Conservation (phyloP, 2,888 invertebrate species). For the Lithodes maja region DNA sequence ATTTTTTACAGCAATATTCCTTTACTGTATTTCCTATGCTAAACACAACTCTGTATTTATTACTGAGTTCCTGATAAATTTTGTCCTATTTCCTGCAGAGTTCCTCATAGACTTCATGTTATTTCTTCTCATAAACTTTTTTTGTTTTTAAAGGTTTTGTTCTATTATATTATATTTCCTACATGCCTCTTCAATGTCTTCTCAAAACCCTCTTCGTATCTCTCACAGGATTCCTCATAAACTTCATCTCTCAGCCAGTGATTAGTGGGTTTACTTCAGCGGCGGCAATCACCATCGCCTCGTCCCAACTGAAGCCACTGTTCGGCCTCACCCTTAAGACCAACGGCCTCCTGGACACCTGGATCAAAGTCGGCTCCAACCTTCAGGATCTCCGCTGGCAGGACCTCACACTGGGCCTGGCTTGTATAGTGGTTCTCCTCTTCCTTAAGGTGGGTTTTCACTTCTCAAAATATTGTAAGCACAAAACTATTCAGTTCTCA, state of each 20-base stretch:
- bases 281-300: slow-evolving; percentile 88
- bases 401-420: slow-evolving; percentile 83
- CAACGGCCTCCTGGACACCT: slow-evolving; percentile 81
- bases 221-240: slow-evolving; percentile 83
- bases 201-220: neutral
- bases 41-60: too few species aligned
- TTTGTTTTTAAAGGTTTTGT: neutral
- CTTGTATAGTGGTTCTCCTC: slow-evolving; percentile 84
- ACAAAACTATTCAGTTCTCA: too few species aligned
- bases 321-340: slow-evolving; percentile 62
- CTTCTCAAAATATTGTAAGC: too few species aligned
- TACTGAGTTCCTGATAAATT: too few species aligned
- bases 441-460: slow-evolving; percentile 82
- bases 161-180: neutral
- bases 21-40: too few species aligned
- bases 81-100: neutral
- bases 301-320: slow-evolving; percentile 86
- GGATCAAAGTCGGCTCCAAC: slow-evolving; percentile 82
- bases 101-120: too few species aligned
- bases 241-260: slow-evolving; percentile 90
- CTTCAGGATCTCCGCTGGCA: slow-evolving; percentile 81
- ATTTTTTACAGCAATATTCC: too few species aligned
- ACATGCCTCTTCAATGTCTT: neutral
- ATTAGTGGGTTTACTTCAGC: slow-evolving; percentile 90
- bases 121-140: neutral